phyloP scores from a whole-genome alignment of 1,140 invertebrate species.

The Centruroides sculpturatus region DNA sequence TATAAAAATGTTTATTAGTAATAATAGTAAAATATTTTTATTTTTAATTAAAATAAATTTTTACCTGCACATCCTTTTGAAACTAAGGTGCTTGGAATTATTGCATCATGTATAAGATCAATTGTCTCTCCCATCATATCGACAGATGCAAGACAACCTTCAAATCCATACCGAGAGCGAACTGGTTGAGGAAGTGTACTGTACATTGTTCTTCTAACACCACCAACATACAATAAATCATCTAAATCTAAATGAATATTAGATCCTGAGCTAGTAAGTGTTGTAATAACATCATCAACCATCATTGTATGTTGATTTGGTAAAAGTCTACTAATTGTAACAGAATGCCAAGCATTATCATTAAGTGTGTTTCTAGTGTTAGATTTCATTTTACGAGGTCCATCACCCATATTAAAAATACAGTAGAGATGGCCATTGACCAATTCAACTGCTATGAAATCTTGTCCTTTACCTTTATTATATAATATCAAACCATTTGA shows the following conservation, averaged over 20 bases:
- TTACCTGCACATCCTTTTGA: constrained; percentile 72
- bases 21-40: constrained; percentile 15
- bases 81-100: constrained; percentile 66
- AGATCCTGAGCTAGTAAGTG: constrained; percentile 46
- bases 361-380: constrained; percentile 63
- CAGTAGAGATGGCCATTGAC: constrained; percentile 85
- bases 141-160: constrained; percentile 83
- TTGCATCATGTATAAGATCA: constrained; percentile 64
- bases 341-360: constrained; percentile 87
- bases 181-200: constrained; percentile 53
- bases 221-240: constrained; percentile 73
- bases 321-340: constrained; percentile 73
- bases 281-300: constrained; percentile 76
- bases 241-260: constrained; percentile 74
- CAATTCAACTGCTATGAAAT: constrained; percentile 85
- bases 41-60: constrained; percentile 37
- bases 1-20: too few relatives aligned
- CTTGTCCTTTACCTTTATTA: constrained; percentile 84
- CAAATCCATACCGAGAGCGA: constrained; percentile 74
- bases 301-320: constrained; percentile 73
- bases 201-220: constrained; percentile 70
- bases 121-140: constrained; percentile 83
- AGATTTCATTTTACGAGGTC: constrained; percentile 67
- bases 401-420: constrained; percentile 82
- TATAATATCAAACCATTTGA: constrained; percentile 82